Evolutionary conservation across 2,113 vertebrate genomes (phyloP).

Genomic region (Glaucidium brasilianum): DNA sequence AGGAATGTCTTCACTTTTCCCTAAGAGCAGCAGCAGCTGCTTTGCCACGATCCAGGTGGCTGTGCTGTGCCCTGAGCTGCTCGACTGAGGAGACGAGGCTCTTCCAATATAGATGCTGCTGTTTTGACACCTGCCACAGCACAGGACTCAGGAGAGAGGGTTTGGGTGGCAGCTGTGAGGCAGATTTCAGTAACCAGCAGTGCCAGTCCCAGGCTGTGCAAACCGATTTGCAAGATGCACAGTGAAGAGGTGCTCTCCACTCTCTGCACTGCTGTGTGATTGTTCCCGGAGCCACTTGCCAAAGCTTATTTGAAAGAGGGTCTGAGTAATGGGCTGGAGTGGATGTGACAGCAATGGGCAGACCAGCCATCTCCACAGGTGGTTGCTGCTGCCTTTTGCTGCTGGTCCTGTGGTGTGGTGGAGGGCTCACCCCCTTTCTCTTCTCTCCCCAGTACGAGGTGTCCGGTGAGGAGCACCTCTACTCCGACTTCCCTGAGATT

Average conservation of each 20-base stretch:
- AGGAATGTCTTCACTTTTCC: background rate
- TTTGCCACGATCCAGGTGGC: background rate
- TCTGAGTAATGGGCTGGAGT: background rate
- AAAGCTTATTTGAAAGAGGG: background rate
- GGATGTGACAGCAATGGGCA: rapidly evolving
- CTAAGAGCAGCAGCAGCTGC: background rate
- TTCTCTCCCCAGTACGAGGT: conserved; percentile 81
- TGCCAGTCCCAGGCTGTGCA: background rate
- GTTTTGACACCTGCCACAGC: background rate
- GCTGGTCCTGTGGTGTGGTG: rapidly evolving
- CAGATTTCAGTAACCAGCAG: background rate
- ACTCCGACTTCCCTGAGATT: conserved; percentile 92
- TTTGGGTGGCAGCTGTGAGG: background rate
- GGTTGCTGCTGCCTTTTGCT: background rate
- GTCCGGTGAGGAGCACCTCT: conserved; percentile 89
- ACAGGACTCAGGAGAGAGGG: rapidly evolving
- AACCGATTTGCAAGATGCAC: rapidly evolving
- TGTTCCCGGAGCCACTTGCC: background rate
- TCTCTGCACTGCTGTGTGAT: rapidly evolving
- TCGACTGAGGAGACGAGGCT: rapidly evolving
- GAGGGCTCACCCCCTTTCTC: background rate
- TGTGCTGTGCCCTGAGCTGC: background rate
- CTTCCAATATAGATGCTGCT: background rate
- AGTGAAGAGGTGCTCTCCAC: background rate
- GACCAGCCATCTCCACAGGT: rapidly evolving